Conservation (phyloP, 2,888 invertebrate genomes). For the Platycnemis pennipes region DNA sequence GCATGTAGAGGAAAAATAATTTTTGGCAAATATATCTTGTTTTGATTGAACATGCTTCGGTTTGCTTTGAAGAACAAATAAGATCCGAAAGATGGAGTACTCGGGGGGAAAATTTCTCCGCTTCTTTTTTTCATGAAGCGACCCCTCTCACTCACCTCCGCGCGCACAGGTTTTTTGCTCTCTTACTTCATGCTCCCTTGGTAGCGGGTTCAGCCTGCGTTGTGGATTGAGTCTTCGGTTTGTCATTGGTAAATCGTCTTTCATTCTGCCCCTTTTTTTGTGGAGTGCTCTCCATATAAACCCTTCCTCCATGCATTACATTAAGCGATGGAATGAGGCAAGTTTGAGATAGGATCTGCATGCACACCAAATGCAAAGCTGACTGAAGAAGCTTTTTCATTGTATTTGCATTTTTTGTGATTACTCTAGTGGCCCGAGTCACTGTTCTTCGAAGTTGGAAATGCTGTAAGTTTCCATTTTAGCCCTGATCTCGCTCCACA, state of each 20-base stretch:
- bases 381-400: neutral
- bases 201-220: neutral
- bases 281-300: neutral
- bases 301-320: neutral
- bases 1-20: no score
- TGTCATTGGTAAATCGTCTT: neutral
- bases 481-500: neutral
- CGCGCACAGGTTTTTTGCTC: neutral
- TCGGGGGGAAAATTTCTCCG: neutral
- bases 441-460: neutral
- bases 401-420: conserved; percentile 35
- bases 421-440: neutral
- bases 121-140: neutral
- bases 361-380: neutral
- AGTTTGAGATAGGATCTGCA: conserved; percentile 16
- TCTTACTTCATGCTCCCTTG: neutral
- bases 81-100: neutral
- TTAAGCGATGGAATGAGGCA: neutral
- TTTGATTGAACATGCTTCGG: neutral
- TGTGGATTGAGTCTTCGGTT: neutral
- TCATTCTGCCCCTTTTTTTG: neutral
- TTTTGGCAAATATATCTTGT: neutral
- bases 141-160: neutral
- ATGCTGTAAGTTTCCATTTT: neutral
- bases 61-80: neutral